Evolutionary conservation across 2,113 vertebrate genomes (phyloP).

Genomic region (Ailurus styani): DNA sequence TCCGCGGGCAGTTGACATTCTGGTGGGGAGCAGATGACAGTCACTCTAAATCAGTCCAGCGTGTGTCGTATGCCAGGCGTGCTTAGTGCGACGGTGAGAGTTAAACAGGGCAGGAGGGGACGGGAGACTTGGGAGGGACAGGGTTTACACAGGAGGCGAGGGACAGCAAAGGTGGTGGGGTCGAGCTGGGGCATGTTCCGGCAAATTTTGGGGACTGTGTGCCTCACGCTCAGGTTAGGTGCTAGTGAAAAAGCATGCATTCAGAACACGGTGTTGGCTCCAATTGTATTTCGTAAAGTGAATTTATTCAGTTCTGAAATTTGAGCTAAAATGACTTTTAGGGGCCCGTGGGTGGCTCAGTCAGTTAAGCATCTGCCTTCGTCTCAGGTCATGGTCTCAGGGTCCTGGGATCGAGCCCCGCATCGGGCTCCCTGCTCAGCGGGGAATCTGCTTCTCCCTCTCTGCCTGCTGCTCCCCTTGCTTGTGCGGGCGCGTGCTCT

Average conservation of each 20-base stretch:
- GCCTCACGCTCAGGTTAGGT: background rate
- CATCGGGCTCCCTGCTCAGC: too few species aligned
- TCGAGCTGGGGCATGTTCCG: background rate
- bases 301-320: background rate
- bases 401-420: too few species aligned
- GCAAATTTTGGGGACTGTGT: background rate
- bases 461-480: too few species aligned
- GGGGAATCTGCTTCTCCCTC: too few species aligned
- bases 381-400: too few species aligned
- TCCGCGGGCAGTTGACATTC: background rate
- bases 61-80: background rate
- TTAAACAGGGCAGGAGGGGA: background rate
- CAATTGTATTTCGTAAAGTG: background rate
- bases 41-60: background rate
- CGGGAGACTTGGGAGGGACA: background rate
- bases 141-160: background rate
- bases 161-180: background rate
- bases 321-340: background rate
- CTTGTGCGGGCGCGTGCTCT: too few species aligned
- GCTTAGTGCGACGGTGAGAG: background rate
- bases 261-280: background rate
- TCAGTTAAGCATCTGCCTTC: too few species aligned
- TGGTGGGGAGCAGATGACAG: background rate
- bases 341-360: too few species aligned
- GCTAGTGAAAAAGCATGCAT: background rate